A percentile compares a stretch with the other conserved stretches of the same genome.
These are phyloP conservation scores for Vesta saturnalis DNA, from an alignment of 2,888 invertebrate species.

Conservation along the genomic window DNA sequence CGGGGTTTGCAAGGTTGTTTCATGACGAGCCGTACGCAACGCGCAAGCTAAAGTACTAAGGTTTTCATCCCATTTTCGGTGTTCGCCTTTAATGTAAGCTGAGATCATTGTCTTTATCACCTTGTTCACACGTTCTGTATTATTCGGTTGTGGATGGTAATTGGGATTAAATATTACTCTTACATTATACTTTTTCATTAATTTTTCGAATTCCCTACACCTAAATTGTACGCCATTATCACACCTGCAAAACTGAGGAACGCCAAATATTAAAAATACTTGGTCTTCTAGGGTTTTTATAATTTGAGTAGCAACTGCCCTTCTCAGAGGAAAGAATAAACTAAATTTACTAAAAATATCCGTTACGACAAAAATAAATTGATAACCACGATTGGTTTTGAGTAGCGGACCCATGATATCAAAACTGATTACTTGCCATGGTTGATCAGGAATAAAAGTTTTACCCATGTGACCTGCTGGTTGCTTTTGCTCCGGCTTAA, in stretches of 20 bases:
- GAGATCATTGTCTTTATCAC: too few species aligned
- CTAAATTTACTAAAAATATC: conserved; percentile 24
- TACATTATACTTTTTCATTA: conserved; percentile 17
- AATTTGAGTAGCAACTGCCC: conserved; percentile 18
- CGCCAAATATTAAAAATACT: conserved; percentile 34
- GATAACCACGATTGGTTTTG: too few species aligned
- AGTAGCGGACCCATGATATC: too few species aligned
- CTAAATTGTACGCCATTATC: conserved; percentile 38
- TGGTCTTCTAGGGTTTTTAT: conserved; percentile 28
- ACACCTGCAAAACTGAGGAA: conserved; percentile 24
- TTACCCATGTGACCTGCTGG: too few species aligned
- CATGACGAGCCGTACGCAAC: conserved; percentile 26
- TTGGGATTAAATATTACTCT: conserved; percentile 19
- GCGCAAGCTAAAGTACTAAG: conserved; percentile 25
- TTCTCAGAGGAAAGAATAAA: conserved; percentile 24
- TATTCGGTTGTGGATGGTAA: conserved; percentile 36
- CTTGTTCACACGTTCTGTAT: conserved; percentile 29
- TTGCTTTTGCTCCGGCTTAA: too few species aligned
- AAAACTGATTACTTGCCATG: too few species aligned
- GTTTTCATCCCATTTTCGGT: conserved; percentile 28
- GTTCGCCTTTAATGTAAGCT: conserved; percentile 23
- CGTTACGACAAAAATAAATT: conserved; percentile 30
- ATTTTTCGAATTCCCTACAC: conserved; percentile 16
- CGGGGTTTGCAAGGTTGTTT: conserved; percentile 27
- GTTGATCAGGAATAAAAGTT: too few species aligned